Evolutionary conservation across 2,888 invertebrate species (phyloP).

Genomic region (Melitaea athalia): DNA sequence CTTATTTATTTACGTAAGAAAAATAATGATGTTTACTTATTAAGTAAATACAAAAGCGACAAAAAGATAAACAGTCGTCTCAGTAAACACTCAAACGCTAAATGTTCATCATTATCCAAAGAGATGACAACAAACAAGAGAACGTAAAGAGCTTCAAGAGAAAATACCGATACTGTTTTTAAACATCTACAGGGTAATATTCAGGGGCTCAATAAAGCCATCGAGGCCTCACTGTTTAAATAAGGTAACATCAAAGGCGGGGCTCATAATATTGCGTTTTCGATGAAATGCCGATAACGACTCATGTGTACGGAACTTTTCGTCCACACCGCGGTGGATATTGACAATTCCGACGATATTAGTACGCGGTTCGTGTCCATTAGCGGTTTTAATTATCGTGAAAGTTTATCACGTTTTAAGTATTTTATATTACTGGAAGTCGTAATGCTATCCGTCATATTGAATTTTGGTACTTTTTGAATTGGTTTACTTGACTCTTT

Average conservation of each 20-base stretch:
- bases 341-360: not conserved
- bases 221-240: slow-evolving; percentile 41
- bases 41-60: not conserved
- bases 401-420: too few species aligned
- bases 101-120: slow-evolving; percentile 31
- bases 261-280: slow-evolving; percentile 31
- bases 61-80: not conserved
- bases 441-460: too few species aligned
- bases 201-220: slow-evolving; percentile 64
- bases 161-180: slow-evolving; percentile 33
- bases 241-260: slow-evolving; percentile 35
- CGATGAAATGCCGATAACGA: slow-evolving; percentile 22
- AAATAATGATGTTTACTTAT: slow-evolving; percentile 7
- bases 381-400: not conserved
- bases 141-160: slow-evolving; percentile 24
- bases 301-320: slow-evolving; percentile 19
- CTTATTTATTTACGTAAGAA: slow-evolving; percentile 2
- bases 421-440: too few species aligned
- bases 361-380: not conserved
- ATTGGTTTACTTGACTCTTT: too few species aligned
- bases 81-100: slow-evolving; percentile 19
- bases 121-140: slow-evolving; percentile 32
- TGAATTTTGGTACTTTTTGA: too few species aligned
- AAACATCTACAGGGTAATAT: slow-evolving; percentile 33
- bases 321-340: slow-evolving; percentile 3